Conservation (phyloP, 2,888 invertebrate species). For the Ennomos quercinarius region DNA sequence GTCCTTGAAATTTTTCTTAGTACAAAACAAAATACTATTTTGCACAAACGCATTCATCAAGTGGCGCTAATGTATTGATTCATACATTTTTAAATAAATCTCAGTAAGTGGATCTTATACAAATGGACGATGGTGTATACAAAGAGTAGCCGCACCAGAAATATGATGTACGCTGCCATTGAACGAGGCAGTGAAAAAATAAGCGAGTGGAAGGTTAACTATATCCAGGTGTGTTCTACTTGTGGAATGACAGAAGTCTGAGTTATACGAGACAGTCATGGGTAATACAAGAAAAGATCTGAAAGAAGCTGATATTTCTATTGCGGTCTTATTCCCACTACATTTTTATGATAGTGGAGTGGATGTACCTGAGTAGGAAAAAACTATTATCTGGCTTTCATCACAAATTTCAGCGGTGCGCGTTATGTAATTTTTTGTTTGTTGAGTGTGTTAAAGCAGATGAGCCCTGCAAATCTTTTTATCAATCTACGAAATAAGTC, state of each 20-base stretch:
- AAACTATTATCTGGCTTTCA: too few relatives aligned
- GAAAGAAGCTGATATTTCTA: too few relatives aligned
- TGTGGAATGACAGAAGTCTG: neutral
- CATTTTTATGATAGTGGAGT: too few relatives aligned
- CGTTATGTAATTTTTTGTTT: too few relatives aligned
- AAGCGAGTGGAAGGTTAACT: constrained; percentile 20
- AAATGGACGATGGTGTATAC: constrained; percentile 29
- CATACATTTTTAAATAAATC: constrained; percentile 31
- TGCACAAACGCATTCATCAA: constrained; percentile 8
- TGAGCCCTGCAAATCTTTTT: too few relatives aligned
- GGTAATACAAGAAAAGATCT: neutral
- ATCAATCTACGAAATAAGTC: too few relatives aligned
- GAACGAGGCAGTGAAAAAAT: constrained; percentile 30
- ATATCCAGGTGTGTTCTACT: constrained; percentile 18
- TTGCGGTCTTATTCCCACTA: too few relatives aligned
- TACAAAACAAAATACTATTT: constrained; percentile 13
- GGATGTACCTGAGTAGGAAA: too few relatives aligned
- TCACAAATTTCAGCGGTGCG: too few relatives aligned
- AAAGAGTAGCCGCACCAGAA: constrained; percentile 22
- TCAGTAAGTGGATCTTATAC: constrained; percentile 32
- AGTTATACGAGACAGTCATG: constrained; percentile 5
- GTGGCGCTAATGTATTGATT: constrained; percentile 27
- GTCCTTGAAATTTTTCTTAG: constrained; percentile 14
- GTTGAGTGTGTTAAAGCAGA: too few relatives aligned
- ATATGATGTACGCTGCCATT: constrained; percentile 31